These are phyloP conservation scores for Acutogordius australiensis DNA, from an alignment of 2,888 invertebrate genomes.

Conservation along the genomic window DNA sequence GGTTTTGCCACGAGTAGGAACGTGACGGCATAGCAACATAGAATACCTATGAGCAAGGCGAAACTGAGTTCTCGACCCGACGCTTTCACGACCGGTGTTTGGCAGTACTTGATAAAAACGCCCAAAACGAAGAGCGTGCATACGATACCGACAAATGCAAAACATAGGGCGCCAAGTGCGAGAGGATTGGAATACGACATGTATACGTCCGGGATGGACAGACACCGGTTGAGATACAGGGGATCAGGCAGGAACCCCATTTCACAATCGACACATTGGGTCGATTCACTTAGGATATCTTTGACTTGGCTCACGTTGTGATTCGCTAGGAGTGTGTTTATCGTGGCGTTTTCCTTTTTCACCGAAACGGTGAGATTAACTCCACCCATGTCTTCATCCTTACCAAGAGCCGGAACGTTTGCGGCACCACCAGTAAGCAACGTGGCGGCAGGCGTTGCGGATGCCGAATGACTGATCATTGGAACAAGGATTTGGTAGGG, in stretches of 20 bases:
- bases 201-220: slow-evolving; percentile 39
- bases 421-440: neutral
- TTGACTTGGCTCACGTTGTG: slow-evolving; percentile 18
- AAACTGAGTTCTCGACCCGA: slow-evolving; percentile 26
- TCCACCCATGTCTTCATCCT: neutral
- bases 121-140: slow-evolving; percentile 21
- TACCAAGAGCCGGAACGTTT: neutral
- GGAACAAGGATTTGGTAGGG: slow-evolving; percentile 28
- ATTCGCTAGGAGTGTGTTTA: slow-evolving; percentile 27
- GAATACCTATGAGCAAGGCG: slow-evolving; percentile 23
- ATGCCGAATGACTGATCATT: too few species aligned
- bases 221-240: slow-evolving; percentile 29
- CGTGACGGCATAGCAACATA: slow-evolving; percentile 23
- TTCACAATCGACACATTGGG: slow-evolving; percentile 9
- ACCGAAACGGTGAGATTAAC: neutral
- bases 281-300: neutral
- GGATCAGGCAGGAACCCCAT: slow-evolving; percentile 15
- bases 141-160: slow-evolving; percentile 24
- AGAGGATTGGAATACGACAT: slow-evolving; percentile 40
- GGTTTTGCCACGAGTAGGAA: slow-evolving; percentile 24
- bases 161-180: slow-evolving; percentile 66
- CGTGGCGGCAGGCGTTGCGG: too few species aligned
- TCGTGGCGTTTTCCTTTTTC: neutral
- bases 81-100: slow-evolving; percentile 26
- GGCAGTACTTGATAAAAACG: slow-evolving; percentile 23